Evolutionary conservation across 2,888 invertebrate genomes (phyloP).

Genomic region (Erebia aethiops): DNA sequence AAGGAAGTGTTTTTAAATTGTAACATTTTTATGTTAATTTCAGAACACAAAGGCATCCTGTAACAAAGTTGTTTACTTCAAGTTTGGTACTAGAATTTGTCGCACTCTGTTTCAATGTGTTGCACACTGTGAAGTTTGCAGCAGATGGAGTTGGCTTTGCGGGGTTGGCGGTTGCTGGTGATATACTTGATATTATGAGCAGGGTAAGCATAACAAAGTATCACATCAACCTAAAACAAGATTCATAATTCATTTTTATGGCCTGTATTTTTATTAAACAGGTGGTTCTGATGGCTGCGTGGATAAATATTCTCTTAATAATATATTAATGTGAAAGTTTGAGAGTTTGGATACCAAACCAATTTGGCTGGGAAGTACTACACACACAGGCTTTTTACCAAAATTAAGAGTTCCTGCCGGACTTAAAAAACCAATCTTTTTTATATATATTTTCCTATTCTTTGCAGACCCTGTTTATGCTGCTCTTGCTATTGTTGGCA

Average conservation of each 20-base stretch:
- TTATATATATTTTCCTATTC: too few species aligned
- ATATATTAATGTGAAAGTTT: too few species aligned
- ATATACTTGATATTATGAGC: constrained; percentile 95
- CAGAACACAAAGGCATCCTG: constrained; percentile 93
- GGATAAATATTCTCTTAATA: too few species aligned
- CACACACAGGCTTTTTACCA: background rate
- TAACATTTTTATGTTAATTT: constrained; percentile 23
- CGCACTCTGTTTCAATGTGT: constrained; percentile 92
- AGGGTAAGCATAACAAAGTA: constrained; percentile 83
- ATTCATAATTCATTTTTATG: too few species aligned
- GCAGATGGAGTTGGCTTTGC: constrained; percentile 94
- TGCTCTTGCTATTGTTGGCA: constrained; percentile 94
- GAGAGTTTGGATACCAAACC: too few species aligned
- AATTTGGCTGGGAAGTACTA: too few species aligned
- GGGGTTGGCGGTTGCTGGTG: constrained; percentile 92
- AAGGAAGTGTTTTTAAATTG: too few species aligned
- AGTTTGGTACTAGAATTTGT: constrained; percentile 93
- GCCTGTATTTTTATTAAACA: too few species aligned
- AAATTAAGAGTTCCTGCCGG: background rate
- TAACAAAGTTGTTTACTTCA: constrained; percentile 94
- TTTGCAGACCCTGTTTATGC: constrained; percentile 94
- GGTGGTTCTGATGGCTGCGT: too few species aligned
- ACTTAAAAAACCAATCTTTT: too few species aligned
- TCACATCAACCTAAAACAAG: background rate
- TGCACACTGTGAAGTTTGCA: constrained; percentile 95